phyloP scores from a whole-genome alignment of 2,113 vertebrate species.

The Pan paniscus region DNA sequence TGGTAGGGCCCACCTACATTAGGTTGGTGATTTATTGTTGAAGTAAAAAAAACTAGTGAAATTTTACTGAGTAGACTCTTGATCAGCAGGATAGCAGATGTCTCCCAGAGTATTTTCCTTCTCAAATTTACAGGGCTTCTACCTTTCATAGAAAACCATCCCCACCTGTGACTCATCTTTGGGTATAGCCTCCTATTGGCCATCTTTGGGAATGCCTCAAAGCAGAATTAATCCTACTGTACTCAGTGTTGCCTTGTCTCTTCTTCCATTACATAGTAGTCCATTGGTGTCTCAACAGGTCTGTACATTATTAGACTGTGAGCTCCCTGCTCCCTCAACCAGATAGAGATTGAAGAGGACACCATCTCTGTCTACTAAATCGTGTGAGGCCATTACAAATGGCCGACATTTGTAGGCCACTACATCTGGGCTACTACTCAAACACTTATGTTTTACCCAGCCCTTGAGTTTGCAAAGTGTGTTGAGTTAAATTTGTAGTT shows the following conservation, averaged over 20 bases:
- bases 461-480: background rate
- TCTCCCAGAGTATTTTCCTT: background rate
- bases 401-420: too few relatives aligned
- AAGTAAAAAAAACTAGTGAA: background rate
- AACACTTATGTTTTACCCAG: background rate
- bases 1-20: background rate
- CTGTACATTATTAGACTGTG: background rate
- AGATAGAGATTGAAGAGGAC: background rate
- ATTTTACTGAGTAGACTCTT: background rate
- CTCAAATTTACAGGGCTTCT: background rate
- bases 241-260: too few relatives aligned
- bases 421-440: too few relatives aligned
- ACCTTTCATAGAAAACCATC: background rate
- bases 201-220: background rate
- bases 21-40: background rate
- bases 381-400: background rate
- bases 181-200: background rate
- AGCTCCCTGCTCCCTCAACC: background rate
- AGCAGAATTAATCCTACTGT: background rate
- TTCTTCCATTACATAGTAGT: background rate
- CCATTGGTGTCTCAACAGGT: background rate
- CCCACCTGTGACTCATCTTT: background rate
- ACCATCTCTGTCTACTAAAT: background rate
- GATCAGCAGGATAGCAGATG: background rate
- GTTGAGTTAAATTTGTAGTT: background rate